Percentiles rank a stretch among this genome's conserved stretches.
These are phyloP conservation scores for Perizoma affinitatum DNA, from an alignment of 2,888 invertebrate genomes.

Conservation along the genomic window DNA sequence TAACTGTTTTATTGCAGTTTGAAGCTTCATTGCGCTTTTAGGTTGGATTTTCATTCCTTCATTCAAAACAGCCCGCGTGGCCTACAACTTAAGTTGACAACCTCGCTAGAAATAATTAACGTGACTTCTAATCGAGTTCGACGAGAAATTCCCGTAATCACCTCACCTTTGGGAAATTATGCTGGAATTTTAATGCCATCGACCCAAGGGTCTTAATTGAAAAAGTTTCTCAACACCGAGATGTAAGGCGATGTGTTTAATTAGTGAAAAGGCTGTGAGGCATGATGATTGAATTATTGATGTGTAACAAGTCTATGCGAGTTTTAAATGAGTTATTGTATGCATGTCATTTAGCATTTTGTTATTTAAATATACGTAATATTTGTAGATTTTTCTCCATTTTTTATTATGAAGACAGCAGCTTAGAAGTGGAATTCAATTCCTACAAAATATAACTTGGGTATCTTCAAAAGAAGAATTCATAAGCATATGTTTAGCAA, in stretches of 20 bases:
- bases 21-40: too few relatives aligned
- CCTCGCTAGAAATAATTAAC: conserved; percentile 43
- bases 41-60: too few relatives aligned
- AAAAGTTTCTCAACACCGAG: conserved; percentile 62
- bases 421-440: too few relatives aligned
- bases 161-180: conserved; percentile 58
- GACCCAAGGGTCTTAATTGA: conserved; percentile 72
- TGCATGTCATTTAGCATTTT: too few relatives aligned
- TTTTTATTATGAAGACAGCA: too few relatives aligned
- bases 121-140: conserved; percentile 44
- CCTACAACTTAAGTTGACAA: conserved; percentile 26
- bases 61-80: conserved; percentile 1
- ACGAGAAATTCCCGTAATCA: conserved; percentile 47
- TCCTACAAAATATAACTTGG: too few relatives aligned
- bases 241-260: conserved; percentile 69
- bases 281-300: conserved; percentile 68
- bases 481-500: too few relatives aligned
- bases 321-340: conserved; percentile 58
- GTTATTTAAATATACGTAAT: too few relatives aligned
- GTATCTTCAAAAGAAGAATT: too few relatives aligned
- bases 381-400: too few relatives aligned
- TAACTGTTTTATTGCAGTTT: too few relatives aligned
- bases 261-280: conserved; percentile 67
- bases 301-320: conserved; percentile 48
- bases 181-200: conserved; percentile 74